These are phyloP conservation scores for Lobophora halterata DNA, from an alignment of 2,888 invertebrate species.

Conservation along the genomic window DNA sequence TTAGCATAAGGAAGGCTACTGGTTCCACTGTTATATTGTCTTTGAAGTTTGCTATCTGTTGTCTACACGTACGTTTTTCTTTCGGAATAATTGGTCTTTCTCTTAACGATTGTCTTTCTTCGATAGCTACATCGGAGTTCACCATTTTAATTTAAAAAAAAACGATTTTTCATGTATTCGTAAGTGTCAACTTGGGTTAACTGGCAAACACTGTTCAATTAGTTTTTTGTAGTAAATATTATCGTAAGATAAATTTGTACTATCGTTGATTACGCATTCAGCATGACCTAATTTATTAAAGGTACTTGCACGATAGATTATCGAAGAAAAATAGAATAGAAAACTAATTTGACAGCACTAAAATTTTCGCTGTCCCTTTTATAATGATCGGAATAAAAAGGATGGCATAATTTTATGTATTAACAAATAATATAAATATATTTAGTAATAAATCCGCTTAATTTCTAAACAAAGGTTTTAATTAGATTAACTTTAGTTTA, in stretches of 20 bases:
- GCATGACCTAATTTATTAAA: not conserved
- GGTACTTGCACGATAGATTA: no score
- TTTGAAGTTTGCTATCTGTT: slow-evolving; percentile 19
- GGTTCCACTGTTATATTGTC: slow-evolving; percentile 42
- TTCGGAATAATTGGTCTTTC: slow-evolving; percentile 6
- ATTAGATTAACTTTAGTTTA: no score
- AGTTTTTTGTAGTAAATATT: slow-evolving; percentile 22
- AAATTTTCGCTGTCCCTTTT: no score
- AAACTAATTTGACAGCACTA: no score
- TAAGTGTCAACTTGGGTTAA: not conserved
- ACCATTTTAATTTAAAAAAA: slow-evolving; percentile 5
- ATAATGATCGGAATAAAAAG: no score
- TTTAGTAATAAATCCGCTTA: no score
- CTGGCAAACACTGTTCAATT: slow-evolving; percentile 2
- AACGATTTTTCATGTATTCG: not conserved
- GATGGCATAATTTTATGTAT: no score
- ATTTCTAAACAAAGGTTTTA: no score
- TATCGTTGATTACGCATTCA: slow-evolving; percentile 21
- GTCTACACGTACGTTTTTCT: slow-evolving; percentile 15
- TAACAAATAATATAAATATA: no score
- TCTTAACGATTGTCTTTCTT: slow-evolving; percentile 19
- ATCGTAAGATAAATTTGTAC: slow-evolving; percentile 25
- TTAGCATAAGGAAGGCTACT: slow-evolving; percentile 34
- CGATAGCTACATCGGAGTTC: slow-evolving; percentile 10
- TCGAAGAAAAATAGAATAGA: no score